phyloP scores from a whole-genome alignment of 2,113 vertebrate genomes.

The Diglossa brunneiventris region DNA sequence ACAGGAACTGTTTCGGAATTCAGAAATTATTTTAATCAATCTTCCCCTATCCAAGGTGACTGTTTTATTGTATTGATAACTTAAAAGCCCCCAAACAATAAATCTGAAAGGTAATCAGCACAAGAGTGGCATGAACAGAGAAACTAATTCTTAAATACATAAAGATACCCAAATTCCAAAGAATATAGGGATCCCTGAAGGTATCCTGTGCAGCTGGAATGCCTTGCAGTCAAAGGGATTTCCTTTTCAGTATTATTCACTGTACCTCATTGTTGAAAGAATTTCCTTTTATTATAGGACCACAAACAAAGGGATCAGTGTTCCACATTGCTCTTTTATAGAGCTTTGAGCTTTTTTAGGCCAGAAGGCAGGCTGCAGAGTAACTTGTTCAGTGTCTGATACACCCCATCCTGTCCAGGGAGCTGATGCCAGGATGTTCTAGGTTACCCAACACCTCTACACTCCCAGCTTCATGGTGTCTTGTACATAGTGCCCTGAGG shows the following conservation, averaged over 20 bases:
- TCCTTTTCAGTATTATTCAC: neutral
- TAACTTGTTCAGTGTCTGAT: neutral
- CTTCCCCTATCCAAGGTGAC: neutral
- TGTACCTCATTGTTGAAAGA: conserved; percentile 17
- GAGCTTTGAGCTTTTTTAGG: neutral
- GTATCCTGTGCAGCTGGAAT: neutral
- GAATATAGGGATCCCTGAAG: conserved; percentile 8
- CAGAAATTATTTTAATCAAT: conserved; percentile 42
- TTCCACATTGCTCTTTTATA: neutral
- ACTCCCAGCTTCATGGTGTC: neutral
- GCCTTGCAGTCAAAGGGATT: conserved; percentile 9
- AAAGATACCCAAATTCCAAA: conserved; percentile 8
- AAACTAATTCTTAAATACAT: conserved; percentile 16
- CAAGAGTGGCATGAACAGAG: neutral
- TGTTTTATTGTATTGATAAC: neutral
- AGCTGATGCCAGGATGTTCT: neutral
- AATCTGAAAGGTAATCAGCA: neutral
- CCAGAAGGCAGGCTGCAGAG: neutral
- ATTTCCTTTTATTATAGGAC: conserved; percentile 30
- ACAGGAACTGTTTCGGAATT: neutral
- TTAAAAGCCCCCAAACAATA: neutral
- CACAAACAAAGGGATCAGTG: conserved; percentile 45
- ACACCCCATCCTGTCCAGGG: neutral
- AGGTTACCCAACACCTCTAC: neutral
- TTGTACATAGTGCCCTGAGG: neutral